Evolutionary conservation across 2,888 invertebrate species (phyloP).

Genomic region (Eupelmus urozonus): DNA sequence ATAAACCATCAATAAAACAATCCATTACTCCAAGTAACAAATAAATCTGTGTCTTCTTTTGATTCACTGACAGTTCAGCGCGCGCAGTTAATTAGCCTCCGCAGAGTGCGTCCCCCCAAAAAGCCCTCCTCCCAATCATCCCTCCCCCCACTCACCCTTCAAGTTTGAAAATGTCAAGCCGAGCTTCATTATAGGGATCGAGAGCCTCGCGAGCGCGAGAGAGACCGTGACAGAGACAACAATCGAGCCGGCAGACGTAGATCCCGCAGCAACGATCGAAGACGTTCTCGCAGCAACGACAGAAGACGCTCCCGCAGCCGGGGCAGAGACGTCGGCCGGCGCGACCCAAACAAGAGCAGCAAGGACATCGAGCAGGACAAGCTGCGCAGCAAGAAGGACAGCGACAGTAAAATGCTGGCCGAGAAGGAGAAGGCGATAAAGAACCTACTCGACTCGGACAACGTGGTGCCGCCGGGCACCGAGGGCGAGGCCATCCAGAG

Average conservation of each 20-base stretch:
- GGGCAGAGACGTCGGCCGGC: slow-evolving; percentile 63
- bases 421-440: slow-evolving; percentile 76
- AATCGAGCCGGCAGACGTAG: slow-evolving; percentile 22
- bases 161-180: slow-evolving; percentile 49
- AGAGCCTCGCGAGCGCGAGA: slow-evolving; percentile 57
- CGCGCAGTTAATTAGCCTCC: too few species aligned
- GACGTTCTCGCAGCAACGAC: slow-evolving; percentile 55
- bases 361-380: slow-evolving; percentile 76
- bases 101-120: too few species aligned
- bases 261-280: slow-evolving; percentile 35
- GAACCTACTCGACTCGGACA: slow-evolving; percentile 72
- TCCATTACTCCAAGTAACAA: too few species aligned
- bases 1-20: too few species aligned
- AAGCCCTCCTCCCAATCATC: too few species aligned
- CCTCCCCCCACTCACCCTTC: too few species aligned
- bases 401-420: slow-evolving; percentile 73
- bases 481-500: slow-evolving; percentile 73
- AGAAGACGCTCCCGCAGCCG: too few species aligned
- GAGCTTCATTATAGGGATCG: slow-evolving; percentile 72
- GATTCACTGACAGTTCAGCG: too few species aligned
- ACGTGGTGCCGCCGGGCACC: slow-evolving; percentile 74
- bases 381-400: slow-evolving; percentile 71
- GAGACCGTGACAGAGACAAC: slow-evolving; percentile 64
- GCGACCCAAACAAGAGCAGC: slow-evolving; percentile 73
- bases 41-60: too few species aligned